These are phyloP conservation scores for Zaprionus ornatus DNA, from an alignment of 1,140 invertebrate genomes.

Conservation along the genomic window DNA sequence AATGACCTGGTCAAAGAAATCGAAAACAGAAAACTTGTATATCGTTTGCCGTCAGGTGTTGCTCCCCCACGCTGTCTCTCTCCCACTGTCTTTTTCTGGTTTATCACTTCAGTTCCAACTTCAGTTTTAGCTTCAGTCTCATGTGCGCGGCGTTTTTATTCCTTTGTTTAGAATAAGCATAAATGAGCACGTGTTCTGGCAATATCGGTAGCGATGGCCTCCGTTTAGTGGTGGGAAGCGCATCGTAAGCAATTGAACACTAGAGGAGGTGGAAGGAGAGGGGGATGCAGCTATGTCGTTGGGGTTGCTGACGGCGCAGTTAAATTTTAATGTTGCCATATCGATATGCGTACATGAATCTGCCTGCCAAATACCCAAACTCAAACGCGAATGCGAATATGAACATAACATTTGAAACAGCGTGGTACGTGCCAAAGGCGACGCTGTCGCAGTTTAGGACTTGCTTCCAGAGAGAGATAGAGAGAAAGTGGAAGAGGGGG, in stretches of 20 bases:
- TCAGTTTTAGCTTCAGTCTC: conserved; percentile 40
- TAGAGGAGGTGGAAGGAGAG: not conserved
- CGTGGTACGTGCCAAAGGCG: conserved; percentile 35
- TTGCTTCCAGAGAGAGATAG: not conserved
- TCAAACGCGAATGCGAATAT: not conserved
- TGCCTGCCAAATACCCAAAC: conserved; percentile 50
- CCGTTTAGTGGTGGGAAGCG: conserved; percentile 15
- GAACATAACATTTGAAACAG: conserved; percentile 56
- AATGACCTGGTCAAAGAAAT: too few species aligned
- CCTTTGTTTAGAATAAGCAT: conserved; percentile 80
- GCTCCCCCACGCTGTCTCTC: not conserved
- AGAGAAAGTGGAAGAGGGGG: not conserved
- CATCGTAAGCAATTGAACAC: not conserved
- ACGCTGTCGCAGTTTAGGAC: conserved; percentile 11
- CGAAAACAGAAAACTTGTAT: too few species aligned
- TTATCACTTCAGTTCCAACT: not conserved
- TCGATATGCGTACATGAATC: conserved; percentile 73
- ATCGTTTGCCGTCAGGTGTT: not conserved
- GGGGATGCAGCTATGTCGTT: not conserved
- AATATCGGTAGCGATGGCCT: not conserved
- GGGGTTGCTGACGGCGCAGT: conserved; percentile 51
- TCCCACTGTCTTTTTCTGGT: not conserved
- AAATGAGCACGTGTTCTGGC: conserved; percentile 74
- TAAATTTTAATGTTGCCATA: conserved; percentile 83
- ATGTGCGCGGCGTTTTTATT: conserved; percentile 77